Base-by-base conservation (phyloP, 2,113 vertebrate genomes). In the Tetrax tetrax region DNA sequence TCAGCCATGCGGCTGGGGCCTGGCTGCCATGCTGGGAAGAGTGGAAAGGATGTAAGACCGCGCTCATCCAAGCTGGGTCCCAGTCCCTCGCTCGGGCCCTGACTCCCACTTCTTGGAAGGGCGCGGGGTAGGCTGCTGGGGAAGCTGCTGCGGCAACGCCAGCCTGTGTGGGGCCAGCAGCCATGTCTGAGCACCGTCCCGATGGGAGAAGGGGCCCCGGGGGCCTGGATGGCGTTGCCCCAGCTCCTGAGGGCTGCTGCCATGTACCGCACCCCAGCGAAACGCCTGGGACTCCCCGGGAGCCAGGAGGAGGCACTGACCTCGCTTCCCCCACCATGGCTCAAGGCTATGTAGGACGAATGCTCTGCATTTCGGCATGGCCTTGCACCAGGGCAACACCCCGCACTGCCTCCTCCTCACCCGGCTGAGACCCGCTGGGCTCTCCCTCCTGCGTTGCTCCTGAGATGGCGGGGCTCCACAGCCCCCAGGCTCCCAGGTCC, bases 1-100 rank as follows among this genome's bases (percentile, higher is more conserved):
- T 54, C 25, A 35, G 71, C 35, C 1, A 0, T 21, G 23, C 1
- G 12, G 9, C 33, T 0, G 4, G 50, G 15, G 12, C 10, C 56
- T 4, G 6, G 25, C 20, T 43, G 65, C 33, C 28, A 7, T 7
- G 50, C 78, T 17, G 38, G 28, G 50, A 74, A 41, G 15, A 87
- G 33, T 4, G 31, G 90, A 61, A 90, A 28, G 41, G 61, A 24
- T 17, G 19, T 4, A 48, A 77, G 54, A 17, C 24, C 66, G 45
- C 1, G 1, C 4, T 56, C 19, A 57, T 7, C 66, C 60, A 56
- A 33, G 21, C 31, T 13, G 12, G n/a, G 37, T 57, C 38, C 63
- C 6, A 1, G 38, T 12, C 33, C 71, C 21, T 65, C 2, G 6
- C 31, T 53, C 3, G 7, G 37, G 31, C 12, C 19, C n/a, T 37